Evolutionary conservation across 2,888 invertebrate genomes (phyloP).

Genomic region (Hesperia comma): DNA sequence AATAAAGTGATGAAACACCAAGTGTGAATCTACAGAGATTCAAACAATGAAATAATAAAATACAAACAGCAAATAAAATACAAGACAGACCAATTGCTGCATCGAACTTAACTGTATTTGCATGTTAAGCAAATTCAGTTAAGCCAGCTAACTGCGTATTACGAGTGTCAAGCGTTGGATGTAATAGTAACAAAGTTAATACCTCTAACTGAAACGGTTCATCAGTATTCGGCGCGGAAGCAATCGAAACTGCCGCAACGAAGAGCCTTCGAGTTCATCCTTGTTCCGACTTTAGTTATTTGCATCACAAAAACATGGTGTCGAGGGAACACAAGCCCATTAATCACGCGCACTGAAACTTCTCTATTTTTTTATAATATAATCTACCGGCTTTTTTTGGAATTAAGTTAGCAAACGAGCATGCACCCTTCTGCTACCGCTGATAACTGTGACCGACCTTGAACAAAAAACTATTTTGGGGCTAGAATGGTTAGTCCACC

Average conservation of each 20-base stretch:
- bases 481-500: no score
- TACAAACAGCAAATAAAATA: constrained; percentile 43
- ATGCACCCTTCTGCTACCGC: no score
- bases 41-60: no score
- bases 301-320: constrained; percentile 84
- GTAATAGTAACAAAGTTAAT: constrained; percentile 56
- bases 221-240: constrained; percentile 81
- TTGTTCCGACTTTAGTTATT: constrained; percentile 82
- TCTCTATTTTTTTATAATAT: constrained; percentile 49
- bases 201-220: constrained; percentile 73
- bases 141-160: constrained; percentile 21
- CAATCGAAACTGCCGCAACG: constrained; percentile 81
- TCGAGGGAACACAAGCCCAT: constrained; percentile 79
- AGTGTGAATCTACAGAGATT: no score
- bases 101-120: constrained; percentile 1
- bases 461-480: no score
- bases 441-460: no score
- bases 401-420: no score
- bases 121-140: constrained; percentile 1
- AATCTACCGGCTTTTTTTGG: background rate
- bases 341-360: constrained; percentile 80
- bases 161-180: constrained; percentile 42
- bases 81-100: background rate
- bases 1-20: no score
- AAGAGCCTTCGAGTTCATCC: constrained; percentile 80